Evolutionary conservation across 2,113 vertebrate species (phyloP).

Genomic region (Boleophthalmus pectinirostris): DNA sequence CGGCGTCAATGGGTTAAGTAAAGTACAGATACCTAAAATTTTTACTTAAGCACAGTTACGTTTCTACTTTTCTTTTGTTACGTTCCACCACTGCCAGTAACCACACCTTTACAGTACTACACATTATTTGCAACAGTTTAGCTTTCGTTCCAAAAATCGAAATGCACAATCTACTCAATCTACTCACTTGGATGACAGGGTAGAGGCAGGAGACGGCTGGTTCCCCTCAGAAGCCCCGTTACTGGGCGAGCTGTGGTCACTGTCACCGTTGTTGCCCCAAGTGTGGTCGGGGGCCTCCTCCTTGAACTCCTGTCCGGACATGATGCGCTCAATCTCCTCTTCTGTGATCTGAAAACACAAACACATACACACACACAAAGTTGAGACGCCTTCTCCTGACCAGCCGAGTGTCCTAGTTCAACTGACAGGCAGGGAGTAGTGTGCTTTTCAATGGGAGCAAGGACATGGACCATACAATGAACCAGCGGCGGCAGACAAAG

Average conservation of each 20-base stretch:
- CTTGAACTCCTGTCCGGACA: conserved; percentile 99
- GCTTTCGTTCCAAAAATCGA: background rate
- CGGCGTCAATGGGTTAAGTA: no score
- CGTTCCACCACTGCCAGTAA: no score
- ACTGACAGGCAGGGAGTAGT: conserved; percentile 32
- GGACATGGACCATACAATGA: conserved; percentile 46
- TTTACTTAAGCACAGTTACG: no score
- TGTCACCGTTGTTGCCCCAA: conserved; percentile 97
- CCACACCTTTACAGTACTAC: no score
- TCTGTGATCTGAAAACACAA: conserved; percentile 88
- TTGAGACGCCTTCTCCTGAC: conserved; percentile 18
- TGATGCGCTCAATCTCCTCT: conserved; percentile 98
- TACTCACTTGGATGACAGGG: conserved; percentile 93
- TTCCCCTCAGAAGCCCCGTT: conserved; percentile 96
- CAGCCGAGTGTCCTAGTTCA: conserved; percentile 17
- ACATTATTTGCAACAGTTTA: no score
- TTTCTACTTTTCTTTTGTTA: no score
- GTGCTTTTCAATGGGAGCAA: conserved; percentile 54
- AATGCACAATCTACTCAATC: conserved; percentile 51
- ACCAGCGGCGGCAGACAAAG: conserved; percentile 1
- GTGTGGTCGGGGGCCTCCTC: conserved; percentile 88
- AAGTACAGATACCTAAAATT: no score
- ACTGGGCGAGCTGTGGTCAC: conserved; percentile 95
- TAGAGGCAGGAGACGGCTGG: conserved; percentile 96
- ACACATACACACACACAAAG: background rate